phyloP scores from a whole-genome alignment of 2,797 vertebrate species.

The Rousettus madagascariensis region DNA sequence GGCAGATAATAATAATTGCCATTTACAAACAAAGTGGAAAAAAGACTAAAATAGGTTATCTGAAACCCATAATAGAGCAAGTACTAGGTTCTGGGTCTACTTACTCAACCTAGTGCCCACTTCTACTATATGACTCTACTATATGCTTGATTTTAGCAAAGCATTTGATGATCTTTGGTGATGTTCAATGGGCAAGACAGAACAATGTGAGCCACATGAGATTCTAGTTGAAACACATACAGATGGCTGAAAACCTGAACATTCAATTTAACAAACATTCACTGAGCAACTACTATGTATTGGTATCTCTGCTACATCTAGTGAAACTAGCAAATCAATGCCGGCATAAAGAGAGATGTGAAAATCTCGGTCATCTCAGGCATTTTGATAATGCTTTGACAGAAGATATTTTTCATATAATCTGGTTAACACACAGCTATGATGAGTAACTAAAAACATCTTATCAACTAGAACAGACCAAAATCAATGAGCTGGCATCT shows the following conservation, averaged over 20 bases:
- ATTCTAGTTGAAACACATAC: neutral
- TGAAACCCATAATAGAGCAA: neutral
- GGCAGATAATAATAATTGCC: neutral
- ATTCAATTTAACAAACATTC: neutral
- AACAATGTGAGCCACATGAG: neutral
- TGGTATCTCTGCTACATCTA: neutral
- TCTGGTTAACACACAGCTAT: neutral
- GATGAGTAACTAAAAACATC: neutral
- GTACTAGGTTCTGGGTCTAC: neutral
- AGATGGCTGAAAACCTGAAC: neutral
- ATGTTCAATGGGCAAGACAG: neutral
- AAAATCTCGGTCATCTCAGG: neutral
- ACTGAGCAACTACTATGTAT: neutral
- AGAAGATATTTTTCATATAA: neutral
- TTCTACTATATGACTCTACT: neutral
- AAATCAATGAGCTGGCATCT: neutral
- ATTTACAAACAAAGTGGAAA: neutral
- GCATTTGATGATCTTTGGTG: neutral
- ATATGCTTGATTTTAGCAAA: neutral
- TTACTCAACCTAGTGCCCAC: neutral
- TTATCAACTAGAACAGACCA: neutral
- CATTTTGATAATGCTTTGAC: slow-evolving; percentile 1
- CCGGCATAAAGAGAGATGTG: neutral
- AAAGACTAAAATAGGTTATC: neutral
- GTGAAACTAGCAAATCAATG: neutral